A percentile compares a stretch with the other conserved stretches of the same genome.
Conservation (phyloP, 2,797 vertebrate species). For the Epinephelus malabaricus region DNA sequence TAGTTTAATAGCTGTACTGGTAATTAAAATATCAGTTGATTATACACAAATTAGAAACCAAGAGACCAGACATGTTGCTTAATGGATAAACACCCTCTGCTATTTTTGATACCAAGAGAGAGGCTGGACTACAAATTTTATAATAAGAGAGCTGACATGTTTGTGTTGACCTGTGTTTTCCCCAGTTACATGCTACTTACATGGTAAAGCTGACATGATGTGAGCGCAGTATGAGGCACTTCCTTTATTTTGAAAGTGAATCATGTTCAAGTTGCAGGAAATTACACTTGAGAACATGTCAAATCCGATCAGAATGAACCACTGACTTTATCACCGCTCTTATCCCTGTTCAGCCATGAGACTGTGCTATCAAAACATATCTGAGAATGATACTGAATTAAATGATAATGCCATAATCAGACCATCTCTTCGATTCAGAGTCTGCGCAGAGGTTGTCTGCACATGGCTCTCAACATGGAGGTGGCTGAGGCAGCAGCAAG, state of each 20-base stretch:
- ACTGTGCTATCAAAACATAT: neutral
- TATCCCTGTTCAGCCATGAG: neutral
- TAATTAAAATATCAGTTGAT: neutral
- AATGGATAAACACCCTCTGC: neutral
- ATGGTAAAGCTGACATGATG: conserved; percentile 29
- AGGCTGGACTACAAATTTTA: neutral
- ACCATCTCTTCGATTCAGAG: no score
- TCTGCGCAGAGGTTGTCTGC: no score
- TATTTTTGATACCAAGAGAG: neutral
- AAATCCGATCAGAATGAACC: neutral
- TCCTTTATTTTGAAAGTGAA: conserved; percentile 26
- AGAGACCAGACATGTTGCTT: neutral
- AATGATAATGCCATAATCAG: no score
- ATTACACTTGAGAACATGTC: neutral
- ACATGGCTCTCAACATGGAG: no score
- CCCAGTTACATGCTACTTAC: neutral
- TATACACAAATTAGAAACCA: neutral
- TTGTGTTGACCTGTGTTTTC: conserved; percentile 21
- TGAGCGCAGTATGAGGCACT: conserved; percentile 10
- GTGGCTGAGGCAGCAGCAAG: no score
- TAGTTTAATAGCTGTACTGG: neutral
- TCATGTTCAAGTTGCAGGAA: conserved; percentile 18
- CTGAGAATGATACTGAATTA: neutral
- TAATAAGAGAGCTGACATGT: neutral
- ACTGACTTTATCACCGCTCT: neutral